Evolutionary conservation across 2,113 vertebrate genomes (phyloP), one percentile per base, ranked within the genome.

Genomic region (Pterocles burchelli): DNA sequence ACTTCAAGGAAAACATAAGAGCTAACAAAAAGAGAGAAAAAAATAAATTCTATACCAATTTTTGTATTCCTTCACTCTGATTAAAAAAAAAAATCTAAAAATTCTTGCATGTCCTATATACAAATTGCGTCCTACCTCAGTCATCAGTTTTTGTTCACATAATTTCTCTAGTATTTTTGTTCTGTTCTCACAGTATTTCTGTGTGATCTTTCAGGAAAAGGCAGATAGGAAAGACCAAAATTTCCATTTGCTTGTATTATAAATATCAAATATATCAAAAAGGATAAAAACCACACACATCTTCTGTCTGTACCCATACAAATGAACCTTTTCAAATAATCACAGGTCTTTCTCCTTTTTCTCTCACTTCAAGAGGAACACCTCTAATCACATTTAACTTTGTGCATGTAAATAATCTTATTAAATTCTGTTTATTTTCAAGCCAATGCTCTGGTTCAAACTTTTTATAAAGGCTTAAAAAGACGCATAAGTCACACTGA

Each of bases 321-420:
- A 89, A 72, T 66, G 72, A 57, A 3, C 10, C 4, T 33, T 80
- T 75, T 90, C 46, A 8, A 62, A 55, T 65, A 76, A 66, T 2
- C 4, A 28, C 15, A 25, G 20, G 7, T 38, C 31, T 62, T 83
- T 54, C 20, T 74, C 12, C 7, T 62, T 68, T 61, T 70, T 20
- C 51, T 90, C 41, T 54, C 29, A 54, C 51, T 92, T 86, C 54
- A 21, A 22, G 31, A 57, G 79, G n/a, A 58, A 6, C n/a, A 57
- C 46, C 24, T 31, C 28, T 82, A 76, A 73, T 41, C 46, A 20
- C 11, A 28, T 20, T 22, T 33, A 75, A 34, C 36, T 11, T 34
- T 13, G 4, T 1, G 0, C 0, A 0, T 33, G 34, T 25, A 36
- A 85, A 65, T 54, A 70, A 52, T 58, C 31, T 14, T 52, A 58